Evolutionary conservation across 1,140 invertebrate species (phyloP).

Genomic region (Drosophila fuyamai): DNA sequence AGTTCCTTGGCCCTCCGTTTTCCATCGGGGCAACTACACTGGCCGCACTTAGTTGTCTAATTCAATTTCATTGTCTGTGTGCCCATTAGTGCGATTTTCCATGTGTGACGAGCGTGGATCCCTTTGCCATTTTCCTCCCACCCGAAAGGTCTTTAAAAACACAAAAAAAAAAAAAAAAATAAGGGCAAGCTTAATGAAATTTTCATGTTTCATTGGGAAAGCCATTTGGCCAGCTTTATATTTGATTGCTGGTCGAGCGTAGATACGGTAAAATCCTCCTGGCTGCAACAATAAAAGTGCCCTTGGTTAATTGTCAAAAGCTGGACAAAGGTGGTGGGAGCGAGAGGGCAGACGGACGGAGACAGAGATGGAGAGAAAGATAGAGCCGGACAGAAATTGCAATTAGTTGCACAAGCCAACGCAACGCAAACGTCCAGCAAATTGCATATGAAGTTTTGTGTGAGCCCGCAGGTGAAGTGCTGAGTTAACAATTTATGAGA

Average conservation of each 20-base stretch:
- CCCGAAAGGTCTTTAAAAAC: constrained; percentile 14
- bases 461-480: constrained; percentile 58
- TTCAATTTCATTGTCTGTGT: constrained; percentile 78
- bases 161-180: neutral
- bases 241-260: constrained; percentile 28
- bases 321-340: constrained; percentile 2
- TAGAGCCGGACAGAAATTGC: constrained; percentile 46
- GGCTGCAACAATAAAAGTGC: constrained; percentile 42
- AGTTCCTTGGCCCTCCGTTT: constrained; percentile 5
- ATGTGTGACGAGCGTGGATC: constrained; percentile 51
- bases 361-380: constrained; percentile 4
- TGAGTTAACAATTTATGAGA: constrained; percentile 61
- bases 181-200: constrained; percentile 67
- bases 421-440: constrained; percentile 26
- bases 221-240: constrained; percentile 58
- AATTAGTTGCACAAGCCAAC: constrained; percentile 66
- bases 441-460: constrained; percentile 40
- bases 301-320: constrained; percentile 61
- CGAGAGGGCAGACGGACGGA: constrained; percentile 1
- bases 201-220: constrained; percentile 73
- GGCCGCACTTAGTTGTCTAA: constrained; percentile 64
- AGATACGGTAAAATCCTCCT: constrained; percentile 7
- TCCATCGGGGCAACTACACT: neutral
- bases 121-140: constrained; percentile 8
- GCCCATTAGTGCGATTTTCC: constrained; percentile 52